Base-by-base conservation (phyloP, 2,888 invertebrate genomes). In the Drosophila algonquin region DNA sequence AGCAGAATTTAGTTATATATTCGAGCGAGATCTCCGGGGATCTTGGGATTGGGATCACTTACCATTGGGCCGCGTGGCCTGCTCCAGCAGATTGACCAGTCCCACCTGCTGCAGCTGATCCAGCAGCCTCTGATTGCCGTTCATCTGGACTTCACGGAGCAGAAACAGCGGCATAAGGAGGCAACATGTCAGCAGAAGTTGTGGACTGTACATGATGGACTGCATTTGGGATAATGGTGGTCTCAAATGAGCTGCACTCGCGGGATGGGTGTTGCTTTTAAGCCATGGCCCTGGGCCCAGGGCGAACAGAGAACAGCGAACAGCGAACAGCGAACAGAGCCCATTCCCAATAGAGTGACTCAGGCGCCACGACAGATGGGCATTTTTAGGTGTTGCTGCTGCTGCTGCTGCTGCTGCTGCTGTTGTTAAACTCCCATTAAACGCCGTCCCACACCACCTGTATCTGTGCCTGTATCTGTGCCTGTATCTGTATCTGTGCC, bases 101-200 rank as follows among this genome's bases (percentile, higher is more conserved):
- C 89, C 86, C 53, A 78, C 57, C 44, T 75, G 64, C 35, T 72
- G 75, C 7, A 86, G 48, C 59, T 86, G 84, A 1, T 72, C 63
- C 35, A 86, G 27, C 5, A 86, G 48, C 4, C 77, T 48, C 7
- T 47, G 59, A 10, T 62, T 67, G 45, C 45, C 57, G 47, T 58
- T 70, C 1, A 24, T 27, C 18, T 2, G 44, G 0, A 9, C 18
- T 4, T 54, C 52, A 3, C 7, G 18, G 0, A 40, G n/a, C 27
- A 54, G 48, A 12, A 40, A 14, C 4, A 69, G 10, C 9, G 16
- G n/a, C 24, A 57, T 46, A 27, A 44, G 24, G 40, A 24, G 14
- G 32, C 4, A 24, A 3, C 3, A 12, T 30, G 21, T 21, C 44
- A 57, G 44, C n/a, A 45, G 35, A 52, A 35, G 45, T 9, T 55